phyloP scores from a whole-genome alignment of 35 echinoderm and acorn worm species.

The Hemicentrotus pulcherrimus region DNA sequence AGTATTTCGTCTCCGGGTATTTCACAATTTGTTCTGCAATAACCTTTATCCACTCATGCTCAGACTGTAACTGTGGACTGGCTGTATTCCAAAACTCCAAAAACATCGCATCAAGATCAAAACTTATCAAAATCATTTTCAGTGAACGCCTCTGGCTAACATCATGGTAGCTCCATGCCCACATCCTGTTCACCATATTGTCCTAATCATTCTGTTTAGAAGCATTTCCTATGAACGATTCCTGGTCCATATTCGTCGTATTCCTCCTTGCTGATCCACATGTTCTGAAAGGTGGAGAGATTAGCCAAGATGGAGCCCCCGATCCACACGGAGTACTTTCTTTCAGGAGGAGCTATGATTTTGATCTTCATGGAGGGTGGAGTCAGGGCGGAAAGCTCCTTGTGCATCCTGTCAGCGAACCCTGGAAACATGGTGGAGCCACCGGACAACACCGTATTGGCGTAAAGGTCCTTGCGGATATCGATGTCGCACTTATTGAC shows the following conservation, averaged over 20 bases:
- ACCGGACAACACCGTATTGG: conserved; percentile 86
- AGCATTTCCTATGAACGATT: conserved; percentile 91
- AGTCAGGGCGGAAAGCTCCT: conserved; percentile 71
- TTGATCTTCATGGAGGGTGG: conserved; percentile 95
- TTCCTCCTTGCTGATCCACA: conserved; percentile 99
- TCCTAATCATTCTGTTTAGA: conserved; percentile 49
- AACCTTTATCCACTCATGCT: no score
- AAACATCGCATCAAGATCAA: no score
- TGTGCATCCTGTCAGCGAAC: conserved; percentile 91
- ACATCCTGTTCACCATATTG: no score
- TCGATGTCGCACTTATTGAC: conserved; percentile 87
- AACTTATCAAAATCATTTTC: no score
- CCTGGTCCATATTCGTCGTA: conserved; percentile 88
- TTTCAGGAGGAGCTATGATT: conserved; percentile 86
- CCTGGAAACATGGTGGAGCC: conserved; percentile 93
- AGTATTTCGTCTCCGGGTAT: no score
- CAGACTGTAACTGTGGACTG: no score
- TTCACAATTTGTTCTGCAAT: no score
- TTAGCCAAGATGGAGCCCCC: conserved; percentile 87
- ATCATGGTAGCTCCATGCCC: no score
- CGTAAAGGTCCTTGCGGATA: conserved; percentile 79
- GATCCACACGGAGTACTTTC: conserved; percentile 96
- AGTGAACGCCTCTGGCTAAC: no score
- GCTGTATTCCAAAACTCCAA: no score
- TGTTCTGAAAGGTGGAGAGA: conserved; percentile 92